Percentiles rank a stretch among this genome's conserved stretches.
Conservation (phyloP, 2,888 invertebrate genomes). For the Steinernema carpocapsae region DNA sequence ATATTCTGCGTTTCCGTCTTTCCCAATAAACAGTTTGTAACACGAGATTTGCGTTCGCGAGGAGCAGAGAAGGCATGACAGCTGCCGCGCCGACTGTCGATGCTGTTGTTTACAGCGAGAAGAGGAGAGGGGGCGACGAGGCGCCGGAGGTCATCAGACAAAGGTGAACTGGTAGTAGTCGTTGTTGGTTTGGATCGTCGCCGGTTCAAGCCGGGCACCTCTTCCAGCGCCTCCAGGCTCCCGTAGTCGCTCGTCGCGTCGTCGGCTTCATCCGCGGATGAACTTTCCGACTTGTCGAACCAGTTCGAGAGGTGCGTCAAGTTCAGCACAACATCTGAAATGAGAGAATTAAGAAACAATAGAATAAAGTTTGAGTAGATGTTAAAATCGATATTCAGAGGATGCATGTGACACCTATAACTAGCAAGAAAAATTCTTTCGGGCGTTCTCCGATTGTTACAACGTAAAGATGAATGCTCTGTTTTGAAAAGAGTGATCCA, state of each 20-base stretch:
- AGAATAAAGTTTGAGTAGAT: no score
- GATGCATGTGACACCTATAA: no score
- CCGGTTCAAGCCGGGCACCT: conserved; percentile 19
- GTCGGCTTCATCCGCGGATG: not conserved
- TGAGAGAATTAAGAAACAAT: no score
- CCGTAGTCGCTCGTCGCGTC: conserved; percentile 28
- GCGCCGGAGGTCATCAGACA: conserved; percentile 8
- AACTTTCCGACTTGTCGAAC: conserved; percentile 21
- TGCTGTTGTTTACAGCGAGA: conserved; percentile 5
- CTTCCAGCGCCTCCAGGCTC: conserved; percentile 26
- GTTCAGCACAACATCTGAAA: conserved; percentile 16
- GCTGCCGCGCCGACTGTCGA: conserved; percentile 10
- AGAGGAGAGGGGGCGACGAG: not conserved
- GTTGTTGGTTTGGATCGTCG: conserved; percentile 14
- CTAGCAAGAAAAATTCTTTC: no score
- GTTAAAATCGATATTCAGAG: no score
- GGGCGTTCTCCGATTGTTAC: no score
- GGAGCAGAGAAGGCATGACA: not conserved
- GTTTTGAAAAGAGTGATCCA: no score
- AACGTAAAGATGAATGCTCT: no score
- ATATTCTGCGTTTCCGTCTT: not conserved
- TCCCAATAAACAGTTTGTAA: conserved; percentile 10
- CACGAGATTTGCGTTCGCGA: conserved; percentile 5
- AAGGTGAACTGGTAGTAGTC: conserved; percentile 34
- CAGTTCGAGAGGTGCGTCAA: conserved; percentile 12